A percentile compares a stretch with the other conserved stretches of the same genome.
Conservation (phyloP, 2,113 vertebrate species). For the Lasiurus borealis region DNA sequence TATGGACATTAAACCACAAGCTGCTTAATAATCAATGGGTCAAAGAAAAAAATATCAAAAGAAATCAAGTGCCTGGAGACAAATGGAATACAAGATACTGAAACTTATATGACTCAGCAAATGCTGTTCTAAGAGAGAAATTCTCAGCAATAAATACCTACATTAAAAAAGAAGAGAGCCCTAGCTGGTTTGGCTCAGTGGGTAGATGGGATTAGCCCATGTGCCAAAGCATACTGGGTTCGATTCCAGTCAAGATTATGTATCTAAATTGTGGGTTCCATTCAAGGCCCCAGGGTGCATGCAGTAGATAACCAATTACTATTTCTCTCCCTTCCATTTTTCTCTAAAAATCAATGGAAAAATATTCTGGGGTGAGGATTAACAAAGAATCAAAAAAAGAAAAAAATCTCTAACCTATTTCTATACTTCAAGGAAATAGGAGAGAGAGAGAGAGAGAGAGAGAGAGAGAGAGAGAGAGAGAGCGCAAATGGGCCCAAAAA, state of each 20-base stretch:
- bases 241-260: too few relatives aligned
- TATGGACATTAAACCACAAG: neutral
- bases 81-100: neutral
- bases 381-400: neutral
- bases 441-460: neutral
- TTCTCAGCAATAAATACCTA: neutral
- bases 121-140: neutral
- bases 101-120: neutral
- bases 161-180: neutral
- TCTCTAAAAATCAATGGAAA: too few relatives aligned
- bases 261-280: too few relatives aligned
- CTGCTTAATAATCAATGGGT: neutral
- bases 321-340: too few relatives aligned
- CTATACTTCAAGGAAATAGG: neutral
- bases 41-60: neutral
- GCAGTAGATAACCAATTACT: too few relatives aligned
- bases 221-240: too few relatives aligned
- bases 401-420: neutral
- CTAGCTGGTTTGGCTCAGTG: too few relatives aligned
- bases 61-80: neutral
- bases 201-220: too few relatives aligned
- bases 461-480: neutral
- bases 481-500: neutral
- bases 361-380: too few relatives aligned
- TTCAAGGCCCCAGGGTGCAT: too few relatives aligned